phyloP scores from a whole-genome alignment of 2,888 invertebrate species.

The Salpingus planirostris region DNA sequence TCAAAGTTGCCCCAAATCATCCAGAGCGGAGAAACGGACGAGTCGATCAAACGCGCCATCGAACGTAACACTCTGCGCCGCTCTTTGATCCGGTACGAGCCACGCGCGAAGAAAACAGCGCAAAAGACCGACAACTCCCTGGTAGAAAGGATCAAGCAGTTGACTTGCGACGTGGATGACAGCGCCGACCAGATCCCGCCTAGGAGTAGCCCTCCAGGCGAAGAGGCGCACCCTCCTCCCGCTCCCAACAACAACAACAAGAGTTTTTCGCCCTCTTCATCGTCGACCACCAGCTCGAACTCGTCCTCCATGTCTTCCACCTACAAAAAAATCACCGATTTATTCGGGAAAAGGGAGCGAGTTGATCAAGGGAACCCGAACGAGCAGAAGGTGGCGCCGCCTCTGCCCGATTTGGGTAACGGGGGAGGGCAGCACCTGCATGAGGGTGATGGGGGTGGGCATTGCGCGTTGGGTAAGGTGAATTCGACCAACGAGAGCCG shows the following conservation, averaged over 20 bases:
- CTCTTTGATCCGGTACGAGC: slow-evolving; percentile 57
- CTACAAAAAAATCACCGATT: slow-evolving; percentile 55
- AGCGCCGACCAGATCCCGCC: slow-evolving; percentile 40
- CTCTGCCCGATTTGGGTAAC: slow-evolving; percentile 47
- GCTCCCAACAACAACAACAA: slow-evolving; percentile 42
- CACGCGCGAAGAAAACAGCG: slow-evolving; percentile 40
- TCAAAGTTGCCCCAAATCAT: slow-evolving; percentile 43
- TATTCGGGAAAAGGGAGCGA: slow-evolving; percentile 44
- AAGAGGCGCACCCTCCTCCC: slow-evolving; percentile 39
- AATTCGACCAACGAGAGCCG: slow-evolving; percentile 51
- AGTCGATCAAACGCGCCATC: slow-evolving; percentile 65
- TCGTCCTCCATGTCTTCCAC: slow-evolving; percentile 53
- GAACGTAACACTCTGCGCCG: slow-evolving; percentile 75
- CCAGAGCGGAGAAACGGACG: slow-evolving; percentile 50
- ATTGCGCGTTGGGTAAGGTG: slow-evolving; percentile 38
- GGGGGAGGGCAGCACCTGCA: slow-evolving; percentile 40
- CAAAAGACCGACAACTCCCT: slow-evolving; percentile 65
- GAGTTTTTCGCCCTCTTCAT: slow-evolving; percentile 50
- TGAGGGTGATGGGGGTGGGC: slow-evolving; percentile 25
- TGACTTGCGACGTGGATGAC: slow-evolving; percentile 80
- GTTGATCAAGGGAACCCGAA: slow-evolving; percentile 29
- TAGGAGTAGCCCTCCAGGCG: slow-evolving; percentile 58
- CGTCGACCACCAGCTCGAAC: slow-evolving; percentile 49
- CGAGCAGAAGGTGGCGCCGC: slow-evolving; percentile 19
- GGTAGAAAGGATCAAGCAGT: slow-evolving; percentile 74